These are phyloP conservation scores for Rhyacophila evoluta DNA, from an alignment of 2,888 invertebrate genomes.

Conservation along the genomic window DNA sequence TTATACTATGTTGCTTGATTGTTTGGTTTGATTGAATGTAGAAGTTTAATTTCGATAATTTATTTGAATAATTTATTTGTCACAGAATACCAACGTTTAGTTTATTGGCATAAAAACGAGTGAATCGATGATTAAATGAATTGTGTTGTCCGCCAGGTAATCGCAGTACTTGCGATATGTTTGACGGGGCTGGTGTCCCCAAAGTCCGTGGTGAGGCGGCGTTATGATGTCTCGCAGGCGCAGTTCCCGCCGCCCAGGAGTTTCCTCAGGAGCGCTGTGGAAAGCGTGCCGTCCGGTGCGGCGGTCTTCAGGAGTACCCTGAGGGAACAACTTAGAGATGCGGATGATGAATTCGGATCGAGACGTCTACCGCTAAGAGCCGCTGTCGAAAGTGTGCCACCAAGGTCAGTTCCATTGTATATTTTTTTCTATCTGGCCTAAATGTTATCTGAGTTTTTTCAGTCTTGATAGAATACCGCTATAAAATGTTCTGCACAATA, in stretches of 20 bases:
- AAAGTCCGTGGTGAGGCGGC: slow-evolving; percentile 30
- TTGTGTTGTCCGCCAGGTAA: neutral
- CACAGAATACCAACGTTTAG: no score
- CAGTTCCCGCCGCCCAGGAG: slow-evolving; percentile 40
- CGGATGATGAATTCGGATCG: slow-evolving; percentile 55
- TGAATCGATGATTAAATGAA: no score
- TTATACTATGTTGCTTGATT: no score
- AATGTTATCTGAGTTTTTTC: no score
- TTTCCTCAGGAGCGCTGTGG: slow-evolving; percentile 51
- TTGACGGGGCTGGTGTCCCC: slow-evolving; percentile 34
- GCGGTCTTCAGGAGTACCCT: neutral
- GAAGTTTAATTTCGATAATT: no score
- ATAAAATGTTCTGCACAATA: no score
- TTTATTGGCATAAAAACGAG: no score
- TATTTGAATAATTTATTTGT: no score
- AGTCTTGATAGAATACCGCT: no score
- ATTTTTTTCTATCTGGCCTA: neutral
- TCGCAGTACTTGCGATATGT: slow-evolving; percentile 26
- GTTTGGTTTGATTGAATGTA: no score
- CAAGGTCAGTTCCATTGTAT: slow-evolving; percentile 60
- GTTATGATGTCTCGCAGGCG: slow-evolving; percentile 24
- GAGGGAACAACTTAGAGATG: neutral
- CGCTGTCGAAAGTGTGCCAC: slow-evolving; percentile 81
- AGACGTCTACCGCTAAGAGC: slow-evolving; percentile 74
- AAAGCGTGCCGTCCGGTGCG: slow-evolving; percentile 33